Evolutionary conservation across 53 echinoderm and acorn worm species (phyloP), one percentile per base, ranked within the genome.

Genomic region (Echinarachnius parma): DNA sequence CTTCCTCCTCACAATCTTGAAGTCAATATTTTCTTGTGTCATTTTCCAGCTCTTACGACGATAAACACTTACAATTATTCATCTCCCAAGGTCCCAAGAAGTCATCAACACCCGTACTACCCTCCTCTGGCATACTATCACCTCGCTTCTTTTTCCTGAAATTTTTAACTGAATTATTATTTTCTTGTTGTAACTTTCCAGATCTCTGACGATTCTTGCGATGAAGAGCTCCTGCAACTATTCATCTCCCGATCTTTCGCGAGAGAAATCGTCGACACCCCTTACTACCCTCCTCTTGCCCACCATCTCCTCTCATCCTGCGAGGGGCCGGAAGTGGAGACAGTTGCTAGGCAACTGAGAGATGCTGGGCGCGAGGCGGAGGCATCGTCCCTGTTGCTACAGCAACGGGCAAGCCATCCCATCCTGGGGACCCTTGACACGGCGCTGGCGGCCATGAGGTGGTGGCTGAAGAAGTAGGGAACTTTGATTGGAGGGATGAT

Each of bases 341-440:
- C 21, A 26, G 64, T 90, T 26, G 87, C 82, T 32, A 75, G 75
- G 45, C 87, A 90, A 48, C 87, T 94, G 28, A 71, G 46, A 45
- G 52, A 81, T 23, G 78, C 81, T 39, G 95, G 90, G 11, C 78
- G 61, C 39, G 72, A 84, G 37, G 78, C 81, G 2, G 90, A 87
- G 59, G 95, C 86, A 10, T 84, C 91, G 28, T 62, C 95, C 4
- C 60, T 94, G 62, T 78, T 90, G 62, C 57, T 90, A 48, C 64
- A 61, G 54, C 75, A 72, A 78, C 80, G 79, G 60, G 83, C 84
- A 16, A 79, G 81, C 13, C 84, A 94, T 30, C 78, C 84, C 0
- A 75, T 86, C 68, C 59, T 94, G 23, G 66, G 84, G 34, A 94
- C 95, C 1, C 61, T 94, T 42, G 90, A 94, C 62, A 76, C 90